Base-by-base conservation (phyloP, 1,140 invertebrate species). In the Chymomyza costata region DNA sequence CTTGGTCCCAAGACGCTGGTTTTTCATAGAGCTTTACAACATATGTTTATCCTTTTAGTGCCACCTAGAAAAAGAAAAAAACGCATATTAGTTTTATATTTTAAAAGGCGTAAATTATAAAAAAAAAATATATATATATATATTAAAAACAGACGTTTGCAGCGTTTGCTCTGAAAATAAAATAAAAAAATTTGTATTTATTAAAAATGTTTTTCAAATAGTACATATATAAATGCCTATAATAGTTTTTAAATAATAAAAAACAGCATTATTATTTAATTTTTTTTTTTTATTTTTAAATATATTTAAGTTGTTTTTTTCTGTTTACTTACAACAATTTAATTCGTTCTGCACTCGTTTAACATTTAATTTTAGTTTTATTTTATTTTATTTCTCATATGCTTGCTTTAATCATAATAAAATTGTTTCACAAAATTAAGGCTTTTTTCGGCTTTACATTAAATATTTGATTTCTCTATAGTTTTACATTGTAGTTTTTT, bases 351-450 rank as follows among this genome's bases (percentile, higher is more conserved):
- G 28, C 44, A 32, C 6, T 6, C 5, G n/a, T 32, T 17, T 11
- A 13, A 15, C 25, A 43, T 3, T 14, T 7, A 7, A 6, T 7
- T 28, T 3, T 14, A 18, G 5, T 10, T 43, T 43, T 15, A 28
- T 3, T 43, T 14, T 2, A 2, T 19, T 44, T 52, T 34, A 15
- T 46, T 58, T 57, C 38, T 62, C 44, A 58, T 46, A 62, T 40
- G 6, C n/a, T 6, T 6, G 28, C n/a, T 30, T 6, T 30, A 30
- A 55, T 60, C 18, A 52, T 57, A 57, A 54, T 64, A 78, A 78
- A 76, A 76, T 71, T 66, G 71, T 76, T 76, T 76, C 74, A 76
- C 71, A 76, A 78, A 70, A 66, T 80, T 78, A 78, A 78, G 73
- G 73, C 73, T 67, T 74, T 78, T 73, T 52, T 73, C 74, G 63